A percentile compares a stretch with the other conserved stretches of the same genome.
Conservation (phyloP, 2,797 vertebrate species). For the Enteromius afrohamiltoni region DNA sequence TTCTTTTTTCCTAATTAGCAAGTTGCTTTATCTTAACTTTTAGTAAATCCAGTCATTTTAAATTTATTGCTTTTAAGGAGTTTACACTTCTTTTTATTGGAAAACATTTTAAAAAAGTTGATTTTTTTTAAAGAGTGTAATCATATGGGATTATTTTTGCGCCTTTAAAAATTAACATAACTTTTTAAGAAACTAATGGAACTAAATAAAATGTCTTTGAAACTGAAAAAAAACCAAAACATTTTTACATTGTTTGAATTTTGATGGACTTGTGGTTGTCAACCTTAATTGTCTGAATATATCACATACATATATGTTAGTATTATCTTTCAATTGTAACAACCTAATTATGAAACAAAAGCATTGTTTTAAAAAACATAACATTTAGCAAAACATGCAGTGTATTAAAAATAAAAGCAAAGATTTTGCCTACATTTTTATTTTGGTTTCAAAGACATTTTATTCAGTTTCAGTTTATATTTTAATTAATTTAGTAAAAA, state of each 20-base stretch:
- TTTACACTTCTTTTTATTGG: neutral
- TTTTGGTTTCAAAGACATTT: neutral
- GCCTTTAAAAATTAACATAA: neutral
- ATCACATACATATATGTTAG: neutral
- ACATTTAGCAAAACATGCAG: neutral
- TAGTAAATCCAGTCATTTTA: neutral
- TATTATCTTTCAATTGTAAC: neutral
- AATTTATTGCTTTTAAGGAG: neutral
- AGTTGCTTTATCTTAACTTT: neutral
- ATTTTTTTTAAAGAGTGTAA: no score
- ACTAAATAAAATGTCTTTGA: neutral
- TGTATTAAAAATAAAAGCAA: neutral
- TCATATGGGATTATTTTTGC: neutral
- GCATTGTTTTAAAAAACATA: no score
- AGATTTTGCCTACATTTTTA: neutral
- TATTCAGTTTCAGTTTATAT: neutral
- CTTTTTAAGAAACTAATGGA: neutral
- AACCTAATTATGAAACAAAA: neutral
- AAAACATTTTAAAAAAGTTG: neutral
- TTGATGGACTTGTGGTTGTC: neutral
- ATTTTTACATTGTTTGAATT: neutral
- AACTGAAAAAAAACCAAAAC: neutral
- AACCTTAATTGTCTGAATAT: neutral
- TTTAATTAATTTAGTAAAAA: neutral
- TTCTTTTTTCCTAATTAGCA: neutral